Evolutionary conservation across 1,140 invertebrate species (phyloP).

Genomic region (Littorina saxatilis): DNA sequence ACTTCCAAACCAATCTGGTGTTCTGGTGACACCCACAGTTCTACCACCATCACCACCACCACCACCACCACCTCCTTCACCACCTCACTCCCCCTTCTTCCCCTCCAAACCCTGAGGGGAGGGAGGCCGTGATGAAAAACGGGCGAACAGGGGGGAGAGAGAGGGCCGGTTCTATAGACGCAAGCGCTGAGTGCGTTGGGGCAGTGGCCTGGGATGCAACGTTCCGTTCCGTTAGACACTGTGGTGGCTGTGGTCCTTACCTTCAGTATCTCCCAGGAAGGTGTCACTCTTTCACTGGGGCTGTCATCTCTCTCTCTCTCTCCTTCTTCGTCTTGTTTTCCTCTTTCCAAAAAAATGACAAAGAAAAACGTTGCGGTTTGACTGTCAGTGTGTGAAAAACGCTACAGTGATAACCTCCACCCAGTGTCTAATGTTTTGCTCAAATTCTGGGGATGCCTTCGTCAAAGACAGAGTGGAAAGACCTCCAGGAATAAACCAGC

Average conservation of each 20-base stretch:
- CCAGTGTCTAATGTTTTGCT: conserved; percentile 40
- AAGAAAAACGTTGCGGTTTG: conserved; percentile 1
- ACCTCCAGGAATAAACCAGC: not conserved
- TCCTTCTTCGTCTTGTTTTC: conserved; percentile 15
- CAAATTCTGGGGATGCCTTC: conserved; percentile 40
- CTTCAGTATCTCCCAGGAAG: too few relatives aligned
- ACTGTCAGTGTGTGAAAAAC: not conserved
- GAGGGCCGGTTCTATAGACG: too few relatives aligned
- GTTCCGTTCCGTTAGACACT: not conserved
- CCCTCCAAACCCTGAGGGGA: too few relatives aligned
- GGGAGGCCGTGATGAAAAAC: too few relatives aligned
- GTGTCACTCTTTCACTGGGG: too few relatives aligned
- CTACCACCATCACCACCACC: conserved; percentile 34
- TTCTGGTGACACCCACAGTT: conserved; percentile 27
- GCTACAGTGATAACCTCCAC: conserved; percentile 31
- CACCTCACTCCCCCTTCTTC: not conserved
- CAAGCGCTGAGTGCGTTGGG: not conserved
- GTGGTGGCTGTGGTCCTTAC: not conserved
- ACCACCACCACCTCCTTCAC: not conserved
- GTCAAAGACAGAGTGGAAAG: conserved; percentile 5
- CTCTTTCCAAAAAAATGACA: conserved; percentile 9
- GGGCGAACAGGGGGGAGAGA: too few relatives aligned
- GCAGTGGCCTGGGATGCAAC: not conserved
- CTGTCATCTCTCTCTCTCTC: too few relatives aligned
- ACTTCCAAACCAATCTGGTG: conserved; percentile 29